Percentiles rank a stretch among this genome's conserved stretches.
Evolutionary conservation across 1,140 invertebrate species (phyloP).

Genomic region (Temnothorax curvispinosus): DNA sequence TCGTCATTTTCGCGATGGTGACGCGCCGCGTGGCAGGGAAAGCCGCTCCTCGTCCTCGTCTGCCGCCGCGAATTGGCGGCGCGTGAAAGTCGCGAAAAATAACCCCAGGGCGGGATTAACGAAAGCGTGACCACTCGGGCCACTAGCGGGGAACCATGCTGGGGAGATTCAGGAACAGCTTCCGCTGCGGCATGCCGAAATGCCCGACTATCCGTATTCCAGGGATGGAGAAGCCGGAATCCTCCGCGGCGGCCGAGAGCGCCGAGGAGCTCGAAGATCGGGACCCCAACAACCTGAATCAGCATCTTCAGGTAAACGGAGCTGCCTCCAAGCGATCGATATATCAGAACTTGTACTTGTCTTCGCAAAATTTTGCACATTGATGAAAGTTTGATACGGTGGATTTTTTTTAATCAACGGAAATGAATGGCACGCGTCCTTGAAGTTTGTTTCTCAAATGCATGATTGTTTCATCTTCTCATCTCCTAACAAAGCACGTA

Average conservation of each 20-base stretch:
- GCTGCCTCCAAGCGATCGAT: neutral
- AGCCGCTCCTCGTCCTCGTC: neutral
- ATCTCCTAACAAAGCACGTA: neutral
- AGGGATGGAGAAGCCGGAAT: slow-evolving; percentile 82
- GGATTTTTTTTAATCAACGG: neutral
- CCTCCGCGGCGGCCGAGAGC: slow-evolving; percentile 83
- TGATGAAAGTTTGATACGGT: neutral
- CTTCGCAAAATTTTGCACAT: neutral
- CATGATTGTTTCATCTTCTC: neutral
- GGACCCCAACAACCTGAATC: slow-evolving; percentile 90
- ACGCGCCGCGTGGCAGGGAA: neutral
- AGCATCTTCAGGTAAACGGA: slow-evolving; percentile 88
- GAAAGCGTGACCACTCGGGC: neutral
- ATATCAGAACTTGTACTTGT: neutral
- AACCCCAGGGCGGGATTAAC: neutral
- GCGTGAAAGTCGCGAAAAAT: neutral
- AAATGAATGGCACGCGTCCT: neutral
- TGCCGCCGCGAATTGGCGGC: neutral
- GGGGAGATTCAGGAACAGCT: slow-evolving; percentile 68
- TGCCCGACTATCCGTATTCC: slow-evolving; percentile 75
- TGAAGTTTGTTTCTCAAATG: neutral
- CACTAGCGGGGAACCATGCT: slow-evolving; percentile 60
- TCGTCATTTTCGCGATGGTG: slow-evolving; percentile 61
- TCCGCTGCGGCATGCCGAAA: slow-evolving; percentile 68
- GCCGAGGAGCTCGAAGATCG: slow-evolving; percentile 88